Base-by-base conservation (phyloP, 2,888 invertebrate genomes). In the Argynnis bischoffii region DNA sequence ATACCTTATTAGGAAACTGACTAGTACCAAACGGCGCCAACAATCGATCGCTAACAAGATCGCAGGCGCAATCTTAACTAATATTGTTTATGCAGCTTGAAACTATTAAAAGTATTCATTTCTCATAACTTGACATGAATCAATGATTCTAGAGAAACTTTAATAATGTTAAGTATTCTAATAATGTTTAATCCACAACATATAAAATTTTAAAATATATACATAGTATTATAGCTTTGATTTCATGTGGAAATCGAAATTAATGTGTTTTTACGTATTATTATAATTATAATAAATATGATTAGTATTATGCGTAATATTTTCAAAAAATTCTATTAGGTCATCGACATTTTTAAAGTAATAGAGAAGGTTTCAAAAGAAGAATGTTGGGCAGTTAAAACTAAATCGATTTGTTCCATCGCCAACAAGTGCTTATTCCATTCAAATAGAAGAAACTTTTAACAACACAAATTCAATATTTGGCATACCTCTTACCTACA, bases 21-120 rank as follows among this genome's bases (percentile, higher is more conserved):
- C 74, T 76, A 55, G 57, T 65, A 72, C 78, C 72, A 74, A 78
- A 75, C 79, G 87, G 86, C 85, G 86, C 85, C 86, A 82, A 81
- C 81, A 82, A 81, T 83, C 79, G 78, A 77, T 79, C 77, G 78
- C 78, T 79, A 77, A 79, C 78, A 75, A 77, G 76, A 78, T 74
- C 72, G 78, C 77, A 75, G 77, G 71, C 75, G 70, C 60, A 50
- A 66, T 66, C 48, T 56, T 50, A 55, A 68, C 26, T 4, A 4
- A 5, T 51, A 8, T n/a, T 51, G 47, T 26, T 26, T 48, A n/a
- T 60, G 16, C 31, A 48, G 13, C 50, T n/a, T 16, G 6, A 61
- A 31, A 61, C 55, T 51, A 64, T 68, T 60, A 18, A 60, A 60
- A 13, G 31, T 13, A 68, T 53, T 8, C 41, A 56, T 64, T 55